Percentiles rank a stretch among this genome's conserved stretches.
Conservation (phyloP, 2,797 vertebrate genomes). For the Channa striata region DNA sequence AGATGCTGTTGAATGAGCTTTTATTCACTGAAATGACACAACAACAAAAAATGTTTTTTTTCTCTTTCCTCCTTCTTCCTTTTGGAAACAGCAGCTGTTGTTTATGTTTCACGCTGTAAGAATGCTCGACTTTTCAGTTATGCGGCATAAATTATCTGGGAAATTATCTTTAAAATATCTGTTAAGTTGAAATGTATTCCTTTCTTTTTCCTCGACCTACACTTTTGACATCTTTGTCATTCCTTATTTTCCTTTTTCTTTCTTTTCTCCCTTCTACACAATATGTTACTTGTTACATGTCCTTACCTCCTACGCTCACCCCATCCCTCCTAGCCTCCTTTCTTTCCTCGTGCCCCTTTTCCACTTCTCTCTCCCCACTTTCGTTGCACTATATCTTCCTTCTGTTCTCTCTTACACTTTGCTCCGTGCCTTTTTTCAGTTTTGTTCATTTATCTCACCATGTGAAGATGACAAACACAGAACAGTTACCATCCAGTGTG, state of each 20-base stretch:
- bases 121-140: background rate
- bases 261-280: background rate
- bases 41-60: too few species aligned
- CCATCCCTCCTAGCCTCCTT: background rate
- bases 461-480: too few species aligned
- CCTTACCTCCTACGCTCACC: background rate
- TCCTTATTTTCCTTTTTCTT: background rate
- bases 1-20: background rate
- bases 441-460: too few species aligned
- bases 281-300: background rate
- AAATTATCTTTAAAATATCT: constrained; percentile 5
- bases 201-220: background rate
- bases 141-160: background rate
- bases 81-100: constrained; percentile 18
- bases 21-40: constrained; percentile 1
- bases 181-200: background rate
- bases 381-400: background rate
- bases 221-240: background rate
- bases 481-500: too few species aligned
- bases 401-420: background rate
- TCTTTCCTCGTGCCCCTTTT: constrained; percentile 19
- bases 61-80: background rate
- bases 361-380: background rate
- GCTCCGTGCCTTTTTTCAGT: too few species aligned
- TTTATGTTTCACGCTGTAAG: background rate